These are phyloP conservation scores for Morphnarchus princeps DNA, from an alignment of 2,113 vertebrate genomes.

Conservation along the genomic window DNA sequence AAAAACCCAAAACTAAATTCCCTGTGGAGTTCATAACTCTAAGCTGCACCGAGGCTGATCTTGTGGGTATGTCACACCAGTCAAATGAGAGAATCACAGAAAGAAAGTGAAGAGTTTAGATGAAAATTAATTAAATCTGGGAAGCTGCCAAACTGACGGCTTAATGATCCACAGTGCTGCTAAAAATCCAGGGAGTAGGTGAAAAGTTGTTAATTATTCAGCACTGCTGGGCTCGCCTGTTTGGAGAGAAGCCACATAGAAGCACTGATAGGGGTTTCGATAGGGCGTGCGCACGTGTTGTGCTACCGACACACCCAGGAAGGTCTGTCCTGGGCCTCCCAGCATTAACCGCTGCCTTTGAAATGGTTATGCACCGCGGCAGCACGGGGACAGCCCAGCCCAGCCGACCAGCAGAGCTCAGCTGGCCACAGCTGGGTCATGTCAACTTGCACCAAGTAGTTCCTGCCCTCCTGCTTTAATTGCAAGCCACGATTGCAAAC, in stretches of 20 bases:
- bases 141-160: not conserved
- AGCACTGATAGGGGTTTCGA: not conserved
- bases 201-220: not conserved
- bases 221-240: not conserved
- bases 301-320: not conserved
- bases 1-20: not conserved
- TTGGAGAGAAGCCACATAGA: not conserved
- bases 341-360: not conserved
- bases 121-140: not conserved
- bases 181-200: not conserved
- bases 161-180: not conserved
- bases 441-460: fast-evolving
- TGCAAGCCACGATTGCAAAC: not conserved
- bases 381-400: not conserved
- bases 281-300: not conserved
- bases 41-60: not conserved
- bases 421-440: not conserved
- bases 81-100: not conserved
- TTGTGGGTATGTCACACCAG: not conserved
- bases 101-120: not conserved
- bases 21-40: not conserved
- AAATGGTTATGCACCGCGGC: fast-evolving
- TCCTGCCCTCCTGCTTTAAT: not conserved
- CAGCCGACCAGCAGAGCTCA: not conserved
- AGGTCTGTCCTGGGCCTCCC: not conserved